These are phyloP conservation scores for Mesembrinibis cayennensis DNA, from an alignment of 2,113 vertebrate species.

Conservation along the genomic window DNA sequence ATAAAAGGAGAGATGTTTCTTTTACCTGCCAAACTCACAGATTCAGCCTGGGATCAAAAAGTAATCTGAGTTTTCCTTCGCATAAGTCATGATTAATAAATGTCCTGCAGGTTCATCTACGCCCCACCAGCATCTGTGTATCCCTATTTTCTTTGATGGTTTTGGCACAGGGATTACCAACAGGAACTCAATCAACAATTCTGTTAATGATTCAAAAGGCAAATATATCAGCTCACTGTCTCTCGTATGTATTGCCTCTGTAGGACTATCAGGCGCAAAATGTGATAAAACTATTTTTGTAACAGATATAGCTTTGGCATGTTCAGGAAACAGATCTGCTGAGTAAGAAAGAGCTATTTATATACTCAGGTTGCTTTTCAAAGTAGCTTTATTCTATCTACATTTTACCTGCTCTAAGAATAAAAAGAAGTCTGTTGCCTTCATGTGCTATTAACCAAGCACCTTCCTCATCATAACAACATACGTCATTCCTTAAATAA, in stretches of 20 bases:
- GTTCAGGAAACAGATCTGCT: conserved; percentile 25
- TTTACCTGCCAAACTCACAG: conserved; percentile 64
- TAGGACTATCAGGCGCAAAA: conserved; percentile 18
- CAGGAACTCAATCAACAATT: conserved; percentile 62
- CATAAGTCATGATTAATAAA: conserved; percentile 58
- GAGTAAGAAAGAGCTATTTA: not conserved
- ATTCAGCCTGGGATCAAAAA: conserved; percentile 66
- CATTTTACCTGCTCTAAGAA: not conserved
- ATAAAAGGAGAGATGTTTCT: conserved; percentile 57
- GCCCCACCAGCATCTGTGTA: conserved; percentile 60
- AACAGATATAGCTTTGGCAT: conserved; percentile 27
- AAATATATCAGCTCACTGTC: conserved; percentile 56
- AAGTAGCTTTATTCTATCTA: not conserved
- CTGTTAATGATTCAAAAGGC: conserved; percentile 68
- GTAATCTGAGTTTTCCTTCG: conserved; percentile 60
- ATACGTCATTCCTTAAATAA: not conserved
- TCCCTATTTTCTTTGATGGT: conserved; percentile 60
- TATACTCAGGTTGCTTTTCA: not conserved
- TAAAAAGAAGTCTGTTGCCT: not conserved
- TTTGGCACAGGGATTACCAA: conserved; percentile 64
- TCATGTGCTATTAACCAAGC: not conserved
- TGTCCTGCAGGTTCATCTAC: conserved; percentile 60
- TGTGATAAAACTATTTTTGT: not conserved
- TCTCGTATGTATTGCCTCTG: conserved; percentile 8
- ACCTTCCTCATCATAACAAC: not conserved